Conservation (phyloP, 2,888 invertebrate species). For the Agapetus fuscipes region DNA sequence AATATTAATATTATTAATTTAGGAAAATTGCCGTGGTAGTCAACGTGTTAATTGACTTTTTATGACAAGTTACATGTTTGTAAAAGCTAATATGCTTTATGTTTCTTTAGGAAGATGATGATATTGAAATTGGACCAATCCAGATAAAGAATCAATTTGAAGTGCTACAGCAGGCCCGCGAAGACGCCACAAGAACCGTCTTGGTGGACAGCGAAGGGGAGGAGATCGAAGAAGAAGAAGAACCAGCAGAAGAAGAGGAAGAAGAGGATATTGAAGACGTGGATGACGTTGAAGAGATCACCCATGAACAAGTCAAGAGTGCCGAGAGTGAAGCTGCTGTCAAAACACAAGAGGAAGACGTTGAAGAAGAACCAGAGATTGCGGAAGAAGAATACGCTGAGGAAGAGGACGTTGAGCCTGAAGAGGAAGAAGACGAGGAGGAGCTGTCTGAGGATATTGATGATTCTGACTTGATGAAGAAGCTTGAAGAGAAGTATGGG, state of each 20-base stretch:
- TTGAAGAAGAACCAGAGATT: constrained; percentile 27
- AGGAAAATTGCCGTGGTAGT: no score
- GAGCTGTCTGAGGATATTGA: constrained; percentile 58
- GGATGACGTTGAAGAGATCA: constrained; percentile 40
- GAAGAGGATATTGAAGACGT: constrained; percentile 29
- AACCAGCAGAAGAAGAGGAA: constrained; percentile 23
- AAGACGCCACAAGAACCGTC: constrained; percentile 6
- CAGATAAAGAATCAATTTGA: constrained; percentile 3
- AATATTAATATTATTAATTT: no score
- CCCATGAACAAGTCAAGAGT: constrained; percentile 28
- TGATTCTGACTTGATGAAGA: constrained; percentile 57
- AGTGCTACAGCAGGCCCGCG: constrained; percentile 11
- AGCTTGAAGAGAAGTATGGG: constrained; percentile 66
- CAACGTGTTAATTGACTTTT: no score
- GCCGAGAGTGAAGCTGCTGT: constrained; percentile 1
- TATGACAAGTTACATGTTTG: no score
- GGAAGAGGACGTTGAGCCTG: constrained; percentile 38
- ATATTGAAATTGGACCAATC: constrained; percentile 22
- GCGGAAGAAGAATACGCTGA: constrained; percentile 31
- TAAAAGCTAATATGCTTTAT: no score
- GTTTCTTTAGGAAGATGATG: constrained; percentile 25
- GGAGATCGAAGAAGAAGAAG: constrained; percentile 28
- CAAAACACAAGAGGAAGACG: constrained; percentile 3
- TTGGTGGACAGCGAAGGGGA: constrained; percentile 22
- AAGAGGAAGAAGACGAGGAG: constrained; percentile 39